These are phyloP conservation scores for Lagodon rhomboides DNA, from an alignment of 2,797 vertebrate genomes.

Conservation along the genomic window DNA sequence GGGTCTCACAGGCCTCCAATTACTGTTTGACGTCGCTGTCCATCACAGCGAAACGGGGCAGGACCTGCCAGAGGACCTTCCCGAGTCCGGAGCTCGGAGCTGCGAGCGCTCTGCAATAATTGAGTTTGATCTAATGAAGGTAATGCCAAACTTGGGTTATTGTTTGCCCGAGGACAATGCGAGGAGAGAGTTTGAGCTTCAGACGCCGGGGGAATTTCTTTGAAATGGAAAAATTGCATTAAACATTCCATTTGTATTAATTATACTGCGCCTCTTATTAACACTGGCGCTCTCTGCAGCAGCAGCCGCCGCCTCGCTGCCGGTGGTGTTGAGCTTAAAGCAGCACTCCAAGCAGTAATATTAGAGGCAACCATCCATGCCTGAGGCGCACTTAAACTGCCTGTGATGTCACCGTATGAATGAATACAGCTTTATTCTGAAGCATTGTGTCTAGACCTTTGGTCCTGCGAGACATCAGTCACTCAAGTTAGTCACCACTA, in stretches of 20 bases:
- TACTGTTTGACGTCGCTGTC: conserved; percentile 67
- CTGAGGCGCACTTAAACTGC: conserved; percentile 52
- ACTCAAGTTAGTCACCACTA: conserved; percentile 72
- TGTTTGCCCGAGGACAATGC: conserved; percentile 74
- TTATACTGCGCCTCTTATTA: conserved; percentile 77
- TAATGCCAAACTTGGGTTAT: conserved; percentile 71
- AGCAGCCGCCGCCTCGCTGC: conserved; percentile 25
- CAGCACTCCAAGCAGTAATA: conserved; percentile 59
- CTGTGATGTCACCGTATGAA: conserved; percentile 65
- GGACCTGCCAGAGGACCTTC: conserved; percentile 60
- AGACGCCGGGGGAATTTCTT: conserved; percentile 77
- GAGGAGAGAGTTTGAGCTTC: conserved; percentile 57
- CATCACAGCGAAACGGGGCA: conserved; percentile 59
- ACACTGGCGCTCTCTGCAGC: conserved; percentile 33
- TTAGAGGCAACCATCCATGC: conserved; percentile 67
- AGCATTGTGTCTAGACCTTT: conserved; percentile 72
- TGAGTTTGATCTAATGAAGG: conserved; percentile 77
- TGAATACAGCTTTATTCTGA: conserved; percentile 60
- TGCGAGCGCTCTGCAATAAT: conserved; percentile 58
- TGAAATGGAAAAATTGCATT: conserved; percentile 85
- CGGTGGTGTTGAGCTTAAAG: conserved; percentile 57
- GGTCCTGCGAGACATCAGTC: conserved; percentile 75
- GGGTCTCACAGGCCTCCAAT: conserved; percentile 77
- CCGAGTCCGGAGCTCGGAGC: conserved; percentile 27
- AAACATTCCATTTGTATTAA: conserved; percentile 86